Conservation (phyloP, 2,888 invertebrate species). For the Volucella zonaria region DNA sequence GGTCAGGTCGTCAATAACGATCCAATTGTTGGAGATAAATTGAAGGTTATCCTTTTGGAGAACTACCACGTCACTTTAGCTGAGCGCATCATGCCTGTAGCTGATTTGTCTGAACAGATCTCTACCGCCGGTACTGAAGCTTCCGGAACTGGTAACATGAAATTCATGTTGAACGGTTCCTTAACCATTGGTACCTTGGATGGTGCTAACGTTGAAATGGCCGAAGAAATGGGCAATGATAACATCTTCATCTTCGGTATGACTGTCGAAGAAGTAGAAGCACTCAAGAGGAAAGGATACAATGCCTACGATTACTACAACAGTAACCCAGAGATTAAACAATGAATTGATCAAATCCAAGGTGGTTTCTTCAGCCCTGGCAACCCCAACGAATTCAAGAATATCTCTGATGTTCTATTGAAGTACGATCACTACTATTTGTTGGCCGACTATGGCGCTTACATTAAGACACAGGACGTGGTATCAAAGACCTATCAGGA, state of each 20-base stretch:
- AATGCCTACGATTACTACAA: slow-evolving; percentile 97
- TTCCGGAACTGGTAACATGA: slow-evolving; percentile 99
- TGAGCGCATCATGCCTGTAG: slow-evolving; percentile 99
- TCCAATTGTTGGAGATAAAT: slow-evolving; percentile 97
- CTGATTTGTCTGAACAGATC: slow-evolving; percentile 99
- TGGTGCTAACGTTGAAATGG: slow-evolving; percentile 99
- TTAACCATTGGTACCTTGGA: slow-evolving; percentile 99
- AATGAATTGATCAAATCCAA: slow-evolving; percentile 97
- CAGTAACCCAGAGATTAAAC: slow-evolving; percentile 93
- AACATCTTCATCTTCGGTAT: slow-evolving; percentile 99
- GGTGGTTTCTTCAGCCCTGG: slow-evolving; percentile 97
- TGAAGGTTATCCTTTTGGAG: slow-evolving; percentile 97
- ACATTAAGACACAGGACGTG: slow-evolving; percentile 95
- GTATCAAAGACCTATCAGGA: slow-evolving; percentile 94
- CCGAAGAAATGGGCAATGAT: slow-evolving; percentile 97
- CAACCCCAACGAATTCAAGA: slow-evolving; percentile 94
- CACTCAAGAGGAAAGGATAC: slow-evolving; percentile 90
- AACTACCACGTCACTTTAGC: slow-evolving; percentile 99
- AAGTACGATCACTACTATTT: slow-evolving; percentile 97
- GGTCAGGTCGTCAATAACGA: slow-evolving; percentile 98
- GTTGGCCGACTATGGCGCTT: slow-evolving; percentile 97
- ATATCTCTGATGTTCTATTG: slow-evolving; percentile 94
- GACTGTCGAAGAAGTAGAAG: slow-evolving; percentile 92
- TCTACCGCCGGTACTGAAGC: slow-evolving; percentile 99
- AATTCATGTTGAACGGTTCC: slow-evolving; percentile 99